These are phyloP conservation scores for Crotalus adamanteus DNA, from an alignment of 2,797 vertebrate species.

Conservation along the genomic window DNA sequence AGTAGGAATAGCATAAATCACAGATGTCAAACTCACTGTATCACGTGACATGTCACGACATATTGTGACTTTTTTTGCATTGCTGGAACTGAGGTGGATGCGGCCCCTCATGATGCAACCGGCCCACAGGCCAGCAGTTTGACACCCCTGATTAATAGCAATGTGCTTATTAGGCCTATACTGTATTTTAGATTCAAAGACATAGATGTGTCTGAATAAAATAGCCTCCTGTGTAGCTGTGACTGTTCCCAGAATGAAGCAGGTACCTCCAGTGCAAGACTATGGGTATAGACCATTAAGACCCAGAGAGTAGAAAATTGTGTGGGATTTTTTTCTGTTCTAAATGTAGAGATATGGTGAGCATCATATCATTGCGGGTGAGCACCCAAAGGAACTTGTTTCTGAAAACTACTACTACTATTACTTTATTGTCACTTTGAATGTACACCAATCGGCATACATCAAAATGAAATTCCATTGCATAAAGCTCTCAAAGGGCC, in stretches of 20 bases:
- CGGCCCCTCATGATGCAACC: too few species aligned
- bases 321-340: not conserved
- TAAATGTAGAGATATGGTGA: not conserved
- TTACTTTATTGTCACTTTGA: too few species aligned
- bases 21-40: too few species aligned
- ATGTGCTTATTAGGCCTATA: not conserved
- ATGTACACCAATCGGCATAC: too few species aligned
- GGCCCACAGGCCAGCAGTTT: too few species aligned
- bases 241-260: not conserved
- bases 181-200: not conserved
- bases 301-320: not conserved
- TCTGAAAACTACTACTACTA: not conserved
- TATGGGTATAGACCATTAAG: not conserved
- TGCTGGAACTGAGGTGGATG: too few species aligned
- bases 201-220: not conserved
- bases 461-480: too few species aligned
- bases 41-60: too few species aligned
- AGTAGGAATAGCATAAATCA: not conserved
- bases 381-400: not conserved
- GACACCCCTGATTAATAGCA: too few species aligned
- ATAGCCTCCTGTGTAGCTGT: not conserved
- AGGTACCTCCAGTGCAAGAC: not conserved
- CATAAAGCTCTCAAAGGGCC: too few species aligned
- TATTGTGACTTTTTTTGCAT: too few species aligned
- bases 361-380: not conserved